These are phyloP conservation scores for Scophthalmus maximus DNA, from an alignment of 2,113 vertebrate genomes.

Conservation along the genomic window DNA sequence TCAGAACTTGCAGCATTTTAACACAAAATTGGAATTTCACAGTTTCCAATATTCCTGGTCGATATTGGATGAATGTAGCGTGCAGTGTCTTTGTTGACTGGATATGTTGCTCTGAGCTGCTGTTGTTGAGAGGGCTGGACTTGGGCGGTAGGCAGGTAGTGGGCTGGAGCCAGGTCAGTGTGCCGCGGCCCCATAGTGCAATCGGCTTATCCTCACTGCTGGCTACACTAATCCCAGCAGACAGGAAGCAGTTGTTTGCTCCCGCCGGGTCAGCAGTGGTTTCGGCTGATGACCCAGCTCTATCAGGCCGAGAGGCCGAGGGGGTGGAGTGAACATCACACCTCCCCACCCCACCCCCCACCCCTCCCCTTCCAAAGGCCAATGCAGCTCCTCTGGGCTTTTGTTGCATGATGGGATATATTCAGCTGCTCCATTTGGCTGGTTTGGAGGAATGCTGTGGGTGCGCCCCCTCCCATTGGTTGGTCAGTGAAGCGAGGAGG, in stretches of 20 bases:
- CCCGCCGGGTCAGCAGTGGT: slow-evolving; percentile 80
- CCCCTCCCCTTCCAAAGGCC: slow-evolving; percentile 63
- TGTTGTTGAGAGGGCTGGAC: slow-evolving; percentile 10
- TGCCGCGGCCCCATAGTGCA: slow-evolving; percentile 45
- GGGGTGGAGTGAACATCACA: slow-evolving; percentile 51
- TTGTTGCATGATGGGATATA: slow-evolving; percentile 80
- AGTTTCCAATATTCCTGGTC: background rate
- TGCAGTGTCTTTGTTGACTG: background rate
- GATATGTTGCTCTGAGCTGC: background rate
- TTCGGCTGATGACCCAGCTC: slow-evolving; percentile 65
- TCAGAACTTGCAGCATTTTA: no score
- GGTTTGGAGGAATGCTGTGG: slow-evolving; percentile 89
- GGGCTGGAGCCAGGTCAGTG: slow-evolving; percentile 44
- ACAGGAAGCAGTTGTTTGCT: slow-evolving; percentile 84
- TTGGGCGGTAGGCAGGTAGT: slow-evolving; percentile 22
- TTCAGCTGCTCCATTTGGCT: slow-evolving; percentile 84
- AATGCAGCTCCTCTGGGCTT: slow-evolving; percentile 70
- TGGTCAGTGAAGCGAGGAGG: slow-evolving; percentile 87
- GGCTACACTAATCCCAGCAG: slow-evolving; percentile 78
- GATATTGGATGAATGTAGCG: background rate
- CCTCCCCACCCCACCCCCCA: slow-evolving; percentile 39
- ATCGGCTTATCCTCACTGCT: slow-evolving; percentile 77
- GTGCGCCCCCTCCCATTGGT: slow-evolving; percentile 81
- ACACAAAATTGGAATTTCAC: no score
- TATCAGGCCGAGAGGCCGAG: slow-evolving; percentile 34